A percentile compares a stretch with the other conserved stretches of the same genome.
phyloP scores from a whole-genome alignment of 2,797 vertebrate species.

The Phrynocephalus forsythii region DNA sequence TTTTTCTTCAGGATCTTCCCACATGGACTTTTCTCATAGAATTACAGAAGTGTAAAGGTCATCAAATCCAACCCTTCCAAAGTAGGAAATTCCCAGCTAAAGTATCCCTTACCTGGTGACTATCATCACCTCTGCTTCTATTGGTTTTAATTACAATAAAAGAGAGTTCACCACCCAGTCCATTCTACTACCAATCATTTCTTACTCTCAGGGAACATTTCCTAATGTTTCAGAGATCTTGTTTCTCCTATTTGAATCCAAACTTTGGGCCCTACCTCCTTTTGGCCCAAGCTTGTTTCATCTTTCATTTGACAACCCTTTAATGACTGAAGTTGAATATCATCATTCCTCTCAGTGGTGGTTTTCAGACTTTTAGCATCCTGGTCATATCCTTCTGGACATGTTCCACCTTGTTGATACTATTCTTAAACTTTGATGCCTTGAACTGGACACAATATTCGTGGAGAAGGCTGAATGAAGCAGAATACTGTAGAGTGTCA shows the following conservation, averaged over 20 bases:
- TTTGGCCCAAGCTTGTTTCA: background rate
- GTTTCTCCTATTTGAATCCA: background rate
- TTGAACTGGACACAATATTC: too few relatives aligned
- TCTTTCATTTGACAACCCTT: background rate
- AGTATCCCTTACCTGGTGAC: background rate
- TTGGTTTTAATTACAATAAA: background rate
- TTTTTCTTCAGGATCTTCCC: too few relatives aligned
- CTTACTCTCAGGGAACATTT: background rate
- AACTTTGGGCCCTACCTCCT: too few relatives aligned
- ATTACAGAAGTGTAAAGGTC: background rate
- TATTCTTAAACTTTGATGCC: too few relatives aligned
- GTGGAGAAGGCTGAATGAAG: too few relatives aligned
- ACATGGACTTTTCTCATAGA: background rate
- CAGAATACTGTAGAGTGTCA: too few relatives aligned
- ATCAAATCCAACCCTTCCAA: background rate
- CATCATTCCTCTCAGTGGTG: background rate
- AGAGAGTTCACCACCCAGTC: too few relatives aligned
- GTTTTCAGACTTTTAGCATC: background rate
- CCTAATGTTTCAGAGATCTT: background rate
- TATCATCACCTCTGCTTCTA: background rate
- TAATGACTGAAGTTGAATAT: background rate
- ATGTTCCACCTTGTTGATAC: too few relatives aligned
- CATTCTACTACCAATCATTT: background rate
- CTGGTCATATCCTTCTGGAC: too few relatives aligned
- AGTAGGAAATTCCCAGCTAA: background rate